A percentile compares a stretch with the other conserved stretches of the same genome.
Evolutionary conservation across 2,797 vertebrate species (phyloP).

Genomic region (Falco concolor): DNA sequence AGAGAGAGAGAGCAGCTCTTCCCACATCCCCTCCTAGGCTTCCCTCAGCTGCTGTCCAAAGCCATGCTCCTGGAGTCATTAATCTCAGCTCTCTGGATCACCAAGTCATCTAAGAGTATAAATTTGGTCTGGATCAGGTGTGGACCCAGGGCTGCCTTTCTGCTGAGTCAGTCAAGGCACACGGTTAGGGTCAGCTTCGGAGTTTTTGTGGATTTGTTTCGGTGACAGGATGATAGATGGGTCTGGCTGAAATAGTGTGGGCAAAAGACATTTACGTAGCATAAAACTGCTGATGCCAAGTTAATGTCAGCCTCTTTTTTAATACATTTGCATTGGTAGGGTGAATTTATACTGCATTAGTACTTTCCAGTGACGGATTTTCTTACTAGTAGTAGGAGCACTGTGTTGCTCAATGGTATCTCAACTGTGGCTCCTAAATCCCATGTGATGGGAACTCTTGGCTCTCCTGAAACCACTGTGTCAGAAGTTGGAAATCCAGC

Average conservation of each 20-base stretch:
- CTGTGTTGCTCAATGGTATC: not conserved
- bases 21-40: not conserved
- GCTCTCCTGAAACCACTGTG: not conserved
- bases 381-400: not conserved
- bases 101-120: too few relatives aligned
- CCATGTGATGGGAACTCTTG: not conserved
- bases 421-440: not conserved
- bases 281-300: not conserved
- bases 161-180: not conserved
- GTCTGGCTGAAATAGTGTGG: not conserved
- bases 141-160: not conserved
- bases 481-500: not conserved
- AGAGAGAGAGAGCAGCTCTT: not conserved
- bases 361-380: not conserved
- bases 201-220: not conserved
- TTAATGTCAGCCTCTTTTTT: not conserved
- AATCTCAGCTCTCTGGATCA: not conserved
- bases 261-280: not conserved
- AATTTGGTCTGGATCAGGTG: too few relatives aligned
- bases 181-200: not conserved
- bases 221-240: not conserved
- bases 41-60: not conserved
- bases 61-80: accelerated
- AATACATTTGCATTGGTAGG: not conserved
- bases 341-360: not conserved